Percentiles rank a stretch among this genome's conserved stretches.
phyloP scores from a whole-genome alignment of 2,113 vertebrate species.

The Pituophis catenifer region DNA sequence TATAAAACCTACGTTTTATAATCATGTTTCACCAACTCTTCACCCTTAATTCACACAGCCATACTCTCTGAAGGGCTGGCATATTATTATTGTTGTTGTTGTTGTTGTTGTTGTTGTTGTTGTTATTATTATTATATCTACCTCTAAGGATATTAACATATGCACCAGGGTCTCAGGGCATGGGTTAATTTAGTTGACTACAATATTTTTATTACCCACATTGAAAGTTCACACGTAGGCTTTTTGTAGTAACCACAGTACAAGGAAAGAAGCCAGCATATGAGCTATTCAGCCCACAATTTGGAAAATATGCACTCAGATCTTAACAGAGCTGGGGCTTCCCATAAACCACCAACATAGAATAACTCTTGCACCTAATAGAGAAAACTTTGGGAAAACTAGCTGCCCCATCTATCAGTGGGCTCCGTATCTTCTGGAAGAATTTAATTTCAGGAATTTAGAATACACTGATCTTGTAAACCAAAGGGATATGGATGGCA shows the following conservation, averaged over 20 bases:
- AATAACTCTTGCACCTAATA: constrained; percentile 51
- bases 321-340: neutral
- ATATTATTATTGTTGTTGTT: neutral
- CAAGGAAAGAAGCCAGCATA: neutral
- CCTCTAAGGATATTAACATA: neutral
- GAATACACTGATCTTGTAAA: constrained; percentile 75
- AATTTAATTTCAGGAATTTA: constrained; percentile 70
- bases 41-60: neutral
- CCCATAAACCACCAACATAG: neutral
- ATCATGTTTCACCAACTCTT: neutral
- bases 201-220: neutral
- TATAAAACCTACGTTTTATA: neutral
- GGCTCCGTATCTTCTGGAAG: constrained; percentile 69
- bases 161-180: neutral
- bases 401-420: constrained; percentile 71
- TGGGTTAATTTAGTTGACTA: constrained; percentile 16
- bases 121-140: neutral
- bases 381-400: constrained; percentile 71
- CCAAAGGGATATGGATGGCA: constrained; percentile 48
- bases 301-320: neutral
- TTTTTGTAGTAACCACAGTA: constrained; percentile 10
- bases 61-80: neutral
- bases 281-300: neutral
- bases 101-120: neutral
- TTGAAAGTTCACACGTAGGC: neutral